Evolutionary conservation across 23 tunicate species (phyloP), one percentile per base, ranked within the genome.

Genomic region (Ascidia mentula): DNA sequence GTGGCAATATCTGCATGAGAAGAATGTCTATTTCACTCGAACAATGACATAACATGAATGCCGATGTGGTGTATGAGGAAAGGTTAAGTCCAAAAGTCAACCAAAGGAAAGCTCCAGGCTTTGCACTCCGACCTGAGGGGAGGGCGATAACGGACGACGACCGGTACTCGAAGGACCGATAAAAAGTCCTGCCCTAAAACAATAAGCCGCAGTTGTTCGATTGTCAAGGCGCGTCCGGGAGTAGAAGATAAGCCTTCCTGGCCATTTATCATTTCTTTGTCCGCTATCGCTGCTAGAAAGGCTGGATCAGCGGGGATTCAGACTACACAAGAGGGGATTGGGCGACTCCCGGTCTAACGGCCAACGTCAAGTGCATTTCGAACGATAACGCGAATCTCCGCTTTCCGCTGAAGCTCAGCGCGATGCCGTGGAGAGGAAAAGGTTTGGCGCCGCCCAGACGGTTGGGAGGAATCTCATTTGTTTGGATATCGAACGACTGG

Each of bases 241-340:
- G 65, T 28, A 20, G 28, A 53, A 53, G 65, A 53, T 53, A 53
- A 53, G 65, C 65, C 24, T 26, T 26, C 7, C 1, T 28, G 65
- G 24, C 65, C 22, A 53, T 53, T 53, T 53, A 28, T 53, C 65
- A 53, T 28, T 53, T 53, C 65, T 9, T 53, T 53, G 65, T 53
- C 65, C 65, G 65, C 2, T 53, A 53, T 53, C 65, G 65, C 4
- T 26, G 7, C 65, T 53, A 28, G 65, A 53, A 53, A 28, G 65
- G 65, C 28, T 20, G 65, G 65, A 53, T 53, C 65, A 53, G 13
- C 65, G 65, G 65, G 65, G 65, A 53, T 53, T 53, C 65, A 9
- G 24, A 26, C 1, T 20, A 26, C 22, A 26, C 22, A 53, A 28
- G 1, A 28, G 15, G 65, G 65, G 7, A 6, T 53, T 53, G 24